phyloP scores from a whole-genome alignment of 2,797 vertebrate species.

The Pristis pectinata region DNA sequence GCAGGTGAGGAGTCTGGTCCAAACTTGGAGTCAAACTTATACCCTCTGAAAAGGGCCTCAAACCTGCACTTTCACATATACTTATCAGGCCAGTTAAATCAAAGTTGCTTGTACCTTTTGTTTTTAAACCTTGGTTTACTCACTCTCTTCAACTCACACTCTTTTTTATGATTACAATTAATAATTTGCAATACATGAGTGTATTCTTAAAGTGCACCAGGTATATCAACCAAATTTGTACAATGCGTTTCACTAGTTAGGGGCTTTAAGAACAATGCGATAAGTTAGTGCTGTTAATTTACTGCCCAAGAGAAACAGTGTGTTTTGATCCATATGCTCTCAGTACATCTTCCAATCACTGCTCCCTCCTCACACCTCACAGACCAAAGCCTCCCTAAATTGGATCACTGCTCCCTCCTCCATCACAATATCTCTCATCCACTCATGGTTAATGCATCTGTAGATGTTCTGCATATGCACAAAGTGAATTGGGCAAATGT shows the following conservation, averaged over 20 bases:
- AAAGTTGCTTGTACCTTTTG: not conserved
- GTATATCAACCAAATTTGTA: not conserved
- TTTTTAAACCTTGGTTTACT: not conserved
- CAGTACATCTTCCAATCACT: too few species aligned
- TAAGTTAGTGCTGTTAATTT: not conserved
- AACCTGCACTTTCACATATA: not conserved
- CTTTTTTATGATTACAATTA: not conserved
- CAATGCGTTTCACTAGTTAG: not conserved
- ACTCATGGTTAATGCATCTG: not conserved
- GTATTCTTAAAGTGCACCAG: not conserved
- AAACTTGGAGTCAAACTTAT: not conserved
- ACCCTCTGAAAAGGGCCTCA: not conserved
- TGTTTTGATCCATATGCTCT: too few species aligned
- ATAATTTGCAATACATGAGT: not conserved
- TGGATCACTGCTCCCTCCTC: not conserved
- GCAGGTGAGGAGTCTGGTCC: not conserved
- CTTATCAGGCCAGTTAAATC: not conserved
- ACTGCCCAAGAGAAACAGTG: not conserved
- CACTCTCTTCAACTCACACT: not conserved
- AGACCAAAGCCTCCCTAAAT: not conserved
- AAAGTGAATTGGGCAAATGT: not conserved
- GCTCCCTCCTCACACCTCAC: not conserved
- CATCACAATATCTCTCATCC: too few species aligned
- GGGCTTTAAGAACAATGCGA: too few species aligned
- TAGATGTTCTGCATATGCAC: not conserved